Evolutionary conservation across 2,888 invertebrate species (phyloP), one percentile per base, ranked within the genome.

Genomic region (Netelia virgata): DNA sequence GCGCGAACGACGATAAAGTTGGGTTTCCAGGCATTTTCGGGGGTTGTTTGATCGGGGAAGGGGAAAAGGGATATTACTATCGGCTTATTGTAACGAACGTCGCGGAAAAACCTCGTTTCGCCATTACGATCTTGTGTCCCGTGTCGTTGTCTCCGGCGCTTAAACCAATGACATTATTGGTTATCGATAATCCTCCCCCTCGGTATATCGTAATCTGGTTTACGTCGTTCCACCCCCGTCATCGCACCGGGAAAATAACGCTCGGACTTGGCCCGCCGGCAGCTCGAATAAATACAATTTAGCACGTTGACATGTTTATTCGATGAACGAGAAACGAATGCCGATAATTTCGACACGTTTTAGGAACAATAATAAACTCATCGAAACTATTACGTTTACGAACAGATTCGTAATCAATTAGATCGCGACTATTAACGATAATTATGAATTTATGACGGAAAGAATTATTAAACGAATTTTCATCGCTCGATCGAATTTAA

Each of bases 11-110:
- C 61, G 73, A 80, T 77, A 78, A 28, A 83, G 82, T 84, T 72
- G 72, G 68, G 66, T 81, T 75, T 69, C 59, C 43, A 76, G 43
- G 36, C 16, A 75, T 70, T 64, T 79, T 61, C 16, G 53, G 81
- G 66, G 61, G 20, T 70, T 73, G 82, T 57, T 61, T 70, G 59
- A 18, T 18, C 47, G 68, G 18, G 78, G 47, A 20, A 50, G 59
- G 70, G 64, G 55, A 47, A 16, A 68, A 14, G 6, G 36, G 36
- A 5, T 9, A 14, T n/a, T 63, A 53, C 64, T 74, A 69, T 84
- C 86, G 88, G 90, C 90, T 93, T 92, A 92, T 92, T 91, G 90
- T 92, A 92, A 93, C 90, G 90, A 92, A 92, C 91, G 90, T 86
- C 68, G 16, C 14, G 87, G 88, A 75, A 75, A 75, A 90, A 89